These are phyloP conservation scores for Allophyes oxyacanthae DNA, from an alignment of 2,888 invertebrate species.

Conservation along the genomic window DNA sequence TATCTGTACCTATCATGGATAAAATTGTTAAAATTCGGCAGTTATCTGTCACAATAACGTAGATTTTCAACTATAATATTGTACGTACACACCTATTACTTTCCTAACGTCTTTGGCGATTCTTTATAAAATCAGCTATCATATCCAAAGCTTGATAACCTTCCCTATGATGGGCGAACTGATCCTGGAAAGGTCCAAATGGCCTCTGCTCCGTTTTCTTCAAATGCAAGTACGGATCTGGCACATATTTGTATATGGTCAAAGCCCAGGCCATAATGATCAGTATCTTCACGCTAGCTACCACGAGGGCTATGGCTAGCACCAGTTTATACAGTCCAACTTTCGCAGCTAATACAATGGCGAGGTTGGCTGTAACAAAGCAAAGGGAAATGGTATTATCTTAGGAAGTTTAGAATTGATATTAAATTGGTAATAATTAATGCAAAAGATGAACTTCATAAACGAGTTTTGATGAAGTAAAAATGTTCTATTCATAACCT, in stretches of 20 bases:
- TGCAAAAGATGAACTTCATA: too few species aligned
- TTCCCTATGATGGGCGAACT: conserved; percentile 37
- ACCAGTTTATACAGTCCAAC: conserved; percentile 79
- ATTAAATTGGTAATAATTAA: not conserved
- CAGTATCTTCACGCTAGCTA: conserved; percentile 74
- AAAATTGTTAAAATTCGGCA: too few species aligned
- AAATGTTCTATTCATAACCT: too few species aligned
- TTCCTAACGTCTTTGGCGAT: conserved; percentile 21
- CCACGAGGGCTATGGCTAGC: conserved; percentile 72
- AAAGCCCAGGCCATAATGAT: conserved; percentile 79
- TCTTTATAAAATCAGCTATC: conserved; percentile 50
- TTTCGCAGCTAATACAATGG: conserved; percentile 77
- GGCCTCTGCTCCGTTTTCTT: conserved; percentile 43
- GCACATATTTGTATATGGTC: conserved; percentile 76
- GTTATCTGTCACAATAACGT: too few species aligned
- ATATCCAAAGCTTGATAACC: conserved; percentile 47
- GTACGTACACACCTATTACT: conserved; percentile 54
- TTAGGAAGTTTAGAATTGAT: too few species aligned
- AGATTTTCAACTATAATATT: not conserved
- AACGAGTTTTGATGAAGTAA: too few species aligned
- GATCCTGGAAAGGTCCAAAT: conserved; percentile 29
- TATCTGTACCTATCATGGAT: too few species aligned
- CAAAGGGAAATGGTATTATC: conserved; percentile 42
- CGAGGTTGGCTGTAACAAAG: conserved; percentile 84
- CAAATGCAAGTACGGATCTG: conserved; percentile 72